Conservation (phyloP, 2,113 vertebrate genomes). For the Notarius lentiginosus region DNA sequence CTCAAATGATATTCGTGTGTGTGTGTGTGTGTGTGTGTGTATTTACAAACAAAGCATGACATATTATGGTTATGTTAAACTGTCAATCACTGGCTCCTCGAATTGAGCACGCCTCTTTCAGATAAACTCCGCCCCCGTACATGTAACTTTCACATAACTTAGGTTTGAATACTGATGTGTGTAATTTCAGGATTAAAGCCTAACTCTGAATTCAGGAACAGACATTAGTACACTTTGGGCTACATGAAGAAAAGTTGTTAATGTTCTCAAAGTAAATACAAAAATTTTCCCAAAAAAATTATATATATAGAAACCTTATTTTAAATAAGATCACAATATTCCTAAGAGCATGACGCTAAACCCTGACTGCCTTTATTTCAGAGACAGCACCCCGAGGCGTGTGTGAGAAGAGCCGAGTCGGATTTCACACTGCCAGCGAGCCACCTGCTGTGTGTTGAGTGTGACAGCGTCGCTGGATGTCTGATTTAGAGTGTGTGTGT, state of each 20-base stretch:
- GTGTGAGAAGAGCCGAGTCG: neutral
- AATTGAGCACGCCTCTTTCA: neutral
- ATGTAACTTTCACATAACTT: neutral
- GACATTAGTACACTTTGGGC: neutral
- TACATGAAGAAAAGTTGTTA: neutral
- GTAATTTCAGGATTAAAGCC: neutral
- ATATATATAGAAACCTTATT: neutral
- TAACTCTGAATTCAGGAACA: neutral
- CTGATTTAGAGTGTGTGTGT: conserved; percentile 2
- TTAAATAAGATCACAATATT: no score
- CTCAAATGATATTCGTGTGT: no score
- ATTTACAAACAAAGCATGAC: neutral
- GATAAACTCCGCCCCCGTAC: neutral
- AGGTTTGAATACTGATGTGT: neutral
- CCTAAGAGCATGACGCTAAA: neutral
- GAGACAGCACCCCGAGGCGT: neutral
- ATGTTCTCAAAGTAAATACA: neutral
- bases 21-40: neutral
- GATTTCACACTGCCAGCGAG: neutral
- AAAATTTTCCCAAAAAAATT: neutral
- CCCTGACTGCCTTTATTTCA: neutral
- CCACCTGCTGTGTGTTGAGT: neutral
- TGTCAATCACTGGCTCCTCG: neutral
- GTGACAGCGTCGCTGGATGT: neutral
- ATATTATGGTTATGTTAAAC: neutral